Base-by-base conservation (phyloP, 2,113 vertebrate genomes). In the Solea solea region DNA sequence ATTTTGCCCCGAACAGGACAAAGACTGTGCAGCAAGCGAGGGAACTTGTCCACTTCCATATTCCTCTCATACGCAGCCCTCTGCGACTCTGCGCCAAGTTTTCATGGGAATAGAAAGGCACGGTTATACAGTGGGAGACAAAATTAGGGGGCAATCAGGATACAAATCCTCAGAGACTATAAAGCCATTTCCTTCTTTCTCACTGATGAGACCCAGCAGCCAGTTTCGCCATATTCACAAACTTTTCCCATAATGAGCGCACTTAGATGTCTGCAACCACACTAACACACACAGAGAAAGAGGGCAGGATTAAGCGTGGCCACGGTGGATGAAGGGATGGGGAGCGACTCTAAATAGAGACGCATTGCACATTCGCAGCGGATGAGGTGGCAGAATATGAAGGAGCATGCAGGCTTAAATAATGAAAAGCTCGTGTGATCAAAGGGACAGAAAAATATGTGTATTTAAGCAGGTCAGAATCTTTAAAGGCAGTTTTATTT, bases 401-500 rank as follows among this genome's bases (percentile, higher is more conserved):
- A 87, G 83, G 72, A 73, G 71, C 56, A 28, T 51, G 54, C 69
- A 76, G 69, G 83, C 80, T 90, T 88, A 86, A 90, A 91, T 91
- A 86, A 91, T 77, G 81, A 88, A 91, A 89, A 84, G 77, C 82
- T 79, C 81, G 1, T 55, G 66, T 91, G 93, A 93, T 94, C 92
- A 93, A 93, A 94, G 91, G 69, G 76, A 81, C 64, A 46, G 82
- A 81, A 56, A 87, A 89, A 86, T 82, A 63, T 83, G 78, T 88
- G 83, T 84, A 84, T 94, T 92, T 92, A 94, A 96, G 95, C 92
- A 90, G 95, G 95, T 75, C 67, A 94, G 94, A 94, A 85, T 91
- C 83, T 94, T 95, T 94, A 94, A 95, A 92, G 95, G 95, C 93
- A 93, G 77, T 95, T 96, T 96, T 96, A 96, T 95, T 96, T 96